Evolutionary conservation across 2,888 invertebrate genomes (phyloP), one percentile per base, ranked within the genome.

Genomic region (Seladonia tumulorum): DNA sequence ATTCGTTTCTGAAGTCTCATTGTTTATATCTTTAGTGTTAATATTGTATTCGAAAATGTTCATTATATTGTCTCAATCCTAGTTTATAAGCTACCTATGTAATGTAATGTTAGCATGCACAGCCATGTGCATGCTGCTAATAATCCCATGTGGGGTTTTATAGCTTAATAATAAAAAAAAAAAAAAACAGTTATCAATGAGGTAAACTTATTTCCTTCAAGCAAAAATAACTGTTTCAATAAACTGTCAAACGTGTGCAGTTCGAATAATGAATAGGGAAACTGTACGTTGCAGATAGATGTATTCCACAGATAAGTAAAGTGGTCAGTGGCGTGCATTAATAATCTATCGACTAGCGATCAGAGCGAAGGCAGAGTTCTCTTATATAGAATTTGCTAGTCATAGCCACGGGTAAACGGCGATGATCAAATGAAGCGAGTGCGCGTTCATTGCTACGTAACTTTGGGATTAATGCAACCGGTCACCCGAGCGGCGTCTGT

Each of bases 401-500:
- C 39, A 39, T 22, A 12, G 39, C 5, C 22, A 22, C 22, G 22
- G 10, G 10, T 22, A 42, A 39, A 68, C n/a, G 68, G 68, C 18
- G n/a, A 68, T n/a, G 35, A 22, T 39, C 39, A 39, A 39, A 68
- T 68, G 39, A 22, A 39, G 39, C 39, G 22, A n/a, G 39, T n/a
- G 22, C 39, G 22, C 39, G 68, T 68, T 68, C 39, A 39, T 39
- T 5, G 7, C 18, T 22, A 39, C 68, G 39, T 39, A 35, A 39
- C 39, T 68, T 68, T 39, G 68, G 22, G 39, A 42, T 68, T 68
- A n/a, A 68, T 68, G 68, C 5, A 68, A 39, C 68, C 68, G 68
- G 68, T 68, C 68, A 68, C 68, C 39, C 68, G 68, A 39, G 35
- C 68, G 68, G 22, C 68, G 68, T n/a, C 35, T 35, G 39, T 68